Percentiles rank a stretch among this genome's conserved stretches.
Conservation (phyloP, 2,888 invertebrate genomes). For the Noctua comes region DNA sequence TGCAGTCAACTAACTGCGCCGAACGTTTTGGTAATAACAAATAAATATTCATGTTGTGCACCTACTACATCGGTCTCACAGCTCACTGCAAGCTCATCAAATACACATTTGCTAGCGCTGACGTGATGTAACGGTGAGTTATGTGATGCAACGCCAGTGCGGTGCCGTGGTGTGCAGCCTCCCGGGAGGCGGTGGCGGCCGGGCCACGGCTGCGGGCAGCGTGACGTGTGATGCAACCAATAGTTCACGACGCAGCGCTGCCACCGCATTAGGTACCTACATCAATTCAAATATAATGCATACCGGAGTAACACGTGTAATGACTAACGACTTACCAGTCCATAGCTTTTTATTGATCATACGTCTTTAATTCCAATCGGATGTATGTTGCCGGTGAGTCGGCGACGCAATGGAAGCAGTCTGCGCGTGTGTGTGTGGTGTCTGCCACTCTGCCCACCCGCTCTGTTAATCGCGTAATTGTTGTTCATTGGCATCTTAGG, state of each 20-base stretch:
- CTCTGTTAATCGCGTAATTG: conserved; percentile 71
- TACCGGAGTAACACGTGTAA: neutral
- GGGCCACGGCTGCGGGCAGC: no score
- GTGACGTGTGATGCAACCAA: neutral
- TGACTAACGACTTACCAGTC: neutral
- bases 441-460: conserved; percentile 40
- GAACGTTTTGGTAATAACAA: no score
- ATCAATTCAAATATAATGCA: neutral
- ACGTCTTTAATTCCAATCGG: conserved; percentile 12
- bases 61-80: neutral
- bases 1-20: no score
- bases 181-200: no score
- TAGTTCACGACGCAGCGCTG: neutral
- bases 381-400: conserved; percentile 16
- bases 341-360: conserved; percentile 7
- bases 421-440: conserved; percentile 4
- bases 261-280: neutral
- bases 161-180: no score
- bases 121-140: conserved; percentile 1
- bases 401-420: conserved; percentile 30
- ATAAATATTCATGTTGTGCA: neutral
- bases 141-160: conserved; percentile 3
- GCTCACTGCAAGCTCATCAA: conserved; percentile 32
- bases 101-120: conserved; percentile 9
- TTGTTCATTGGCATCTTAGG: conserved; percentile 73